Conservation (phyloP, 2,888 invertebrate species). For the Polydesmus complanatus region DNA sequence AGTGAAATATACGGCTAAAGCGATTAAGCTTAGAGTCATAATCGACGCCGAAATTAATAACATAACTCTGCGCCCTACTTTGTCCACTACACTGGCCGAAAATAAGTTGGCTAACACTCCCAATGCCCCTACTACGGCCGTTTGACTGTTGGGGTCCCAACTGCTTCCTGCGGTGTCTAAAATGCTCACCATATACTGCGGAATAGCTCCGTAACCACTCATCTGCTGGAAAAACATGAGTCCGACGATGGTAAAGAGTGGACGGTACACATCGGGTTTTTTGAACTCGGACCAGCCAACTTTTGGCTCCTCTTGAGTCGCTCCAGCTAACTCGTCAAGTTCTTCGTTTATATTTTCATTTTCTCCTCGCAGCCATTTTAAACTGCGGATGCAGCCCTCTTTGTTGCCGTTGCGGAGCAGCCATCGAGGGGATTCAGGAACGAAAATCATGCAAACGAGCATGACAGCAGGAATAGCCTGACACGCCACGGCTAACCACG, state of each 20-base stretch:
- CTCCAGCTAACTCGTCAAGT: background rate
- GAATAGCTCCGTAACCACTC: constrained; percentile 16
- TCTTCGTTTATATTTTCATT: constrained; percentile 3
- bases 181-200: constrained; percentile 18
- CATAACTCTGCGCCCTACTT: constrained; percentile 15
- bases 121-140: constrained; percentile 12
- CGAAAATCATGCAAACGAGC: background rate
- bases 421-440: constrained; percentile 10
- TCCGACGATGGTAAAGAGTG: constrained; percentile 14
- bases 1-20: background rate
- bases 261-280: constrained; percentile 8
- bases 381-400: background rate
- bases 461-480: background rate
- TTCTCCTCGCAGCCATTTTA: background rate
- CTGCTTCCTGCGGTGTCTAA: constrained; percentile 16
- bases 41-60: constrained; percentile 14
- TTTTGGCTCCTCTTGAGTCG: background rate
- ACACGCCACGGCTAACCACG: background rate
- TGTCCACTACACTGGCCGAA: constrained; percentile 11
- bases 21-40: constrained; percentile 7
- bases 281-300: background rate
- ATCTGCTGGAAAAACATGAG: constrained; percentile 20
- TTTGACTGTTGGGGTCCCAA: constrained; percentile 11
- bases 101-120: background rate
- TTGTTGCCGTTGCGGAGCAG: background rate